Percentiles rank a stretch among this genome's conserved stretches.
phyloP scores from a whole-genome alignment of 1,140 invertebrate genomes.

The Mylabris phalerata region DNA sequence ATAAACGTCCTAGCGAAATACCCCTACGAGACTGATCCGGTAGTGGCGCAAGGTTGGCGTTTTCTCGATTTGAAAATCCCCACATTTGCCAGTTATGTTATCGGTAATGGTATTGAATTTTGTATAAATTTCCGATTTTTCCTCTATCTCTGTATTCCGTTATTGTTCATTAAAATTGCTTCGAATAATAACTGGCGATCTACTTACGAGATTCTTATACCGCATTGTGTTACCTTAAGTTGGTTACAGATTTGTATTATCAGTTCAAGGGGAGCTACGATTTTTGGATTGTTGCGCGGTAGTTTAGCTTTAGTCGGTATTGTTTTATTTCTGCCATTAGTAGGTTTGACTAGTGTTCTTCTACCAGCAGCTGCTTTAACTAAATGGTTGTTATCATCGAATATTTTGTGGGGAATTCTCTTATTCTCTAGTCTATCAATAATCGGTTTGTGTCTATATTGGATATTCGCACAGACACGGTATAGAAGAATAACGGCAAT shows the following conservation, averaged over 20 bases:
- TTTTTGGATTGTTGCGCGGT: slow-evolving; percentile 68
- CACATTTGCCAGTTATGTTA: slow-evolving; percentile 70
- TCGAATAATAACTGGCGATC: slow-evolving; percentile 67
- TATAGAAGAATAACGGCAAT: slow-evolving; percentile 51
- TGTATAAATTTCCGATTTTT: slow-evolving; percentile 69
- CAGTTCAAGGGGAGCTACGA: slow-evolving; percentile 71
- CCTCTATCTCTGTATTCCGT: slow-evolving; percentile 68
- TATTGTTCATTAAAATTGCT: slow-evolving; percentile 66
- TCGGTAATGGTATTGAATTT: slow-evolving; percentile 77
- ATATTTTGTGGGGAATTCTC: slow-evolving; percentile 52
- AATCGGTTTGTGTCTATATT: slow-evolving; percentile 53
- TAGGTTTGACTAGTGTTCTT: slow-evolving; percentile 65
- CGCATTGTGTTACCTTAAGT: slow-evolving; percentile 77
- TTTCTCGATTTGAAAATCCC: slow-evolving; percentile 72
- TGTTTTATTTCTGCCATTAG: slow-evolving; percentile 67
- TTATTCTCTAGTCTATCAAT: slow-evolving; percentile 50
- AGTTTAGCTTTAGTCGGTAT: slow-evolving; percentile 69
- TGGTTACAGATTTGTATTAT: slow-evolving; percentile 80
- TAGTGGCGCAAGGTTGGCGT: slow-evolving; percentile 70
- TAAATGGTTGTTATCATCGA: slow-evolving; percentile 60
- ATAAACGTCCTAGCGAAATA: slow-evolving; percentile 77
- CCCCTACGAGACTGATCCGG: slow-evolving; percentile 73
- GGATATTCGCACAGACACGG: slow-evolving; percentile 53
- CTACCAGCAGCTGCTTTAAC: slow-evolving; percentile 64
- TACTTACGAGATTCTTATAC: slow-evolving; percentile 67